Conservation (phyloP, 2,888 invertebrate species). For the Bursaphelenchus okinawaensis region DNA sequence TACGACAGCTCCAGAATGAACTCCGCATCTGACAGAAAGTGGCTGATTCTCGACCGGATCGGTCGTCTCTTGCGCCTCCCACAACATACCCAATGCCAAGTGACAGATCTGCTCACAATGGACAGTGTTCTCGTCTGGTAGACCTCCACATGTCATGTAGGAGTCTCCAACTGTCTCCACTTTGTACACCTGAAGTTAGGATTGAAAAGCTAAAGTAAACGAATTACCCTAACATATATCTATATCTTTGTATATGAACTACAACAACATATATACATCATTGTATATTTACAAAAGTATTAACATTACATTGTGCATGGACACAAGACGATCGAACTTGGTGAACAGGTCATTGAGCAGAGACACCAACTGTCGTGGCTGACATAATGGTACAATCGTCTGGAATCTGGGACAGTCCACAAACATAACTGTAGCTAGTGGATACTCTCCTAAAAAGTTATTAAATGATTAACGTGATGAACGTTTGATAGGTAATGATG, state of each 20-base stretch:
- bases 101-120: conserved; percentile 57
- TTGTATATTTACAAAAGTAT: background rate
- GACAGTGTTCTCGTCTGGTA: conserved; percentile 30
- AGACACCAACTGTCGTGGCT: conserved; percentile 57
- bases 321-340: conserved; percentile 44
- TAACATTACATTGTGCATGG: conserved; percentile 39
- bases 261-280: too few relatives aligned
- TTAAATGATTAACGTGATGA: background rate
- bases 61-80: conserved; percentile 45
- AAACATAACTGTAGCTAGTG: conserved; percentile 57
- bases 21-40: conserved; percentile 43
- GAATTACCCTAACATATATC: conserved; percentile 51
- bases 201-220: conserved; percentile 25
- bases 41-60: conserved; percentile 39
- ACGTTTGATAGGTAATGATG: background rate
- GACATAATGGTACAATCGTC: conserved; percentile 55
- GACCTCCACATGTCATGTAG: conserved; percentile 49
- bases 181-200: conserved; percentile 40
- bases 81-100: conserved; percentile 56
- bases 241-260: conserved; percentile 31
- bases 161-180: conserved; percentile 53
- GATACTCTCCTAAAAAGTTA: conserved; percentile 31
- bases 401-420: conserved; percentile 59
- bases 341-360: conserved; percentile 60
- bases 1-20: conserved; percentile 46